Percentiles rank a stretch among this genome's conserved stretches.
phyloP scores from a whole-genome alignment of 2,888 invertebrate species.

The Hermodice carunculata region DNA sequence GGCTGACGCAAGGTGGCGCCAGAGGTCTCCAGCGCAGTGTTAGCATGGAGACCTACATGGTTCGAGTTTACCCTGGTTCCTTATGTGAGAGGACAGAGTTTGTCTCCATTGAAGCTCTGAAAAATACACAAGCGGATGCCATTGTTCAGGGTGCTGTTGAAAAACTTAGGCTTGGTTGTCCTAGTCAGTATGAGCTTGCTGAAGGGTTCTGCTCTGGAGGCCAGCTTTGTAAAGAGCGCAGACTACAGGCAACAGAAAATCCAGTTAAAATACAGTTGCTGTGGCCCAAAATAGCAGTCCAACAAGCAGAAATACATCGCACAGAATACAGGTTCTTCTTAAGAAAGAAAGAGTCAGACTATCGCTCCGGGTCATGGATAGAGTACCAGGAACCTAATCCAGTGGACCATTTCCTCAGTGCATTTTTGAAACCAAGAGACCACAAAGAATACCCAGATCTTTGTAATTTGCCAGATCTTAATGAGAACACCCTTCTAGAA shows the following conservation, averaged over 20 bases:
- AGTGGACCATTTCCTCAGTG: conserved; percentile 87
- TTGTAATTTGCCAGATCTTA: conserved; percentile 94
- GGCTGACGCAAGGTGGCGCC: too few species aligned
- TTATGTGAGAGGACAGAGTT: conserved; percentile 54
- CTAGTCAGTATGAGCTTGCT: conserved; percentile 59
- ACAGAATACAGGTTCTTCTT: conserved; percentile 82
- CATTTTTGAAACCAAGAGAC: conserved; percentile 92
- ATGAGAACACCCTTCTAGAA: conserved; percentile 91
- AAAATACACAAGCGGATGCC: conserved; percentile 75
- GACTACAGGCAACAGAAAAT: conserved; percentile 79
- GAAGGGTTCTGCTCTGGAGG: conserved; percentile 89
- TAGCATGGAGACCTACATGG: conserved; percentile 57
- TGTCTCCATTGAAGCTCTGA: conserved; percentile 60
- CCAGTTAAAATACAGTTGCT: conserved; percentile 72
- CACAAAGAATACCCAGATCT: conserved; percentile 96
- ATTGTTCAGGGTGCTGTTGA: conserved; percentile 52
- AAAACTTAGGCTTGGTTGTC: conserved; percentile 51
- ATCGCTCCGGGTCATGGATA: conserved; percentile 79
- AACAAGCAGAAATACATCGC: conserved; percentile 26
- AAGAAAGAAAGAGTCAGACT: conserved; percentile 80
- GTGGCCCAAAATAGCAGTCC: conserved; percentile 68
- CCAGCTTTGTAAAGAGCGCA: conserved; percentile 91
- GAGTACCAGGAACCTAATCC: conserved; percentile 72
- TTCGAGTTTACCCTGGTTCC: conserved; percentile 60
- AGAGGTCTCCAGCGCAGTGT: conserved; percentile 20